Conservation (phyloP, 1,140 invertebrate genomes). For the Chrysoperla carnea region DNA sequence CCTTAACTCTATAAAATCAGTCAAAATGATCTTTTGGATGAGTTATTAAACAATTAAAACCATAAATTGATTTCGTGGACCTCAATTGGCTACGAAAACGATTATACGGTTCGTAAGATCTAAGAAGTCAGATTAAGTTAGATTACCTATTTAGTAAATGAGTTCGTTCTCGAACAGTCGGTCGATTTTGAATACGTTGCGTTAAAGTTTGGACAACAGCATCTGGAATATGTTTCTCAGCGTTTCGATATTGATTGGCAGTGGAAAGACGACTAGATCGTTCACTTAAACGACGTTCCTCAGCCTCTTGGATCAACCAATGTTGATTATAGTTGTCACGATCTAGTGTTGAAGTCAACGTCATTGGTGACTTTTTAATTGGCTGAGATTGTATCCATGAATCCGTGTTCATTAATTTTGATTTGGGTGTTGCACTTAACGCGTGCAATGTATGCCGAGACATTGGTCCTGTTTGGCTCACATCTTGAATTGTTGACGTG, state of each 20-base stretch:
- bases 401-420: slow-evolving; percentile 44
- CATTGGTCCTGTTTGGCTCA: slow-evolving; percentile 37
- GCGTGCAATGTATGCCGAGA: slow-evolving; percentile 57
- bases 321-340: slow-evolving; percentile 57
- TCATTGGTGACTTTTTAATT: slow-evolving; percentile 20
- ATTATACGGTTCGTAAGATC: too few species aligned
- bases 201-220: slow-evolving; percentile 53
- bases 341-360: slow-evolving; percentile 16
- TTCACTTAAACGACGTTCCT: slow-evolving; percentile 62
- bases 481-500: slow-evolving; percentile 15
- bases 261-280: slow-evolving; percentile 34
- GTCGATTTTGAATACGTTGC: slow-evolving; percentile 46
- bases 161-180: slow-evolving; percentile 20
- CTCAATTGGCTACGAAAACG: too few species aligned
- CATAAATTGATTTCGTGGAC: too few species aligned
- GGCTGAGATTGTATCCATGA: slow-evolving; percentile 52
- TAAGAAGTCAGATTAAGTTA: too few species aligned
- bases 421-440: slow-evolving; percentile 56
- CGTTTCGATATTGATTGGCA: slow-evolving; percentile 11
- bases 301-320: slow-evolving; percentile 84
- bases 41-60: too few species aligned
- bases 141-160: background rate
- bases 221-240: slow-evolving; percentile 40
- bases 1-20: too few species aligned
- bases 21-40: too few species aligned